These are phyloP conservation scores for Xenentodon cancila DNA, from an alignment of 2,797 vertebrate genomes.

Conservation along the genomic window DNA sequence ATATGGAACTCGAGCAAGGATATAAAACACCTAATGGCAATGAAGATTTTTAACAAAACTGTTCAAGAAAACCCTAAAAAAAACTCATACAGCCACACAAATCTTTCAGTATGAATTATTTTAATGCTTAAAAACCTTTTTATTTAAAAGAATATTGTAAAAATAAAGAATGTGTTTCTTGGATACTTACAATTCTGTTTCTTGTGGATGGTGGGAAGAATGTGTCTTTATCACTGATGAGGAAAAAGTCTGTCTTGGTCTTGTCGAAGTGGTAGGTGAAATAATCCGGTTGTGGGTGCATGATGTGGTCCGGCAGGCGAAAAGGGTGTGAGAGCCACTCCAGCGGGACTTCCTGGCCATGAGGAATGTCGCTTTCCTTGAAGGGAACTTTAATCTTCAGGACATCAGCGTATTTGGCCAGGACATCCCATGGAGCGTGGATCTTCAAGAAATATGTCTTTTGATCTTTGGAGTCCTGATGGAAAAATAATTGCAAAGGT, in stretches of 20 bases:
- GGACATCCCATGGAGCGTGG: conserved; percentile 93
- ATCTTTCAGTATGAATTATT: background rate
- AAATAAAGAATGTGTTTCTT: background rate
- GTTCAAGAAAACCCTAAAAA: background rate
- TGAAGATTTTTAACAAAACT: conserved; percentile 18
- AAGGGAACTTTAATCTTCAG: conserved; percentile 95
- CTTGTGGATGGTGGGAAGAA: conserved; percentile 91
- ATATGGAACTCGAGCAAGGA: conserved; percentile 91
- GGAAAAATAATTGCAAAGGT: background rate
- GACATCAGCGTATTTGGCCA: conserved; percentile 91
- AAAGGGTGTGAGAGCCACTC: conserved; percentile 83
- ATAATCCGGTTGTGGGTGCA: conserved; percentile 88
- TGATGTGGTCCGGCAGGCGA: conserved; percentile 85
- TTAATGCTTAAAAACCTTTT: too few relatives aligned
- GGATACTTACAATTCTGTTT: conserved; percentile 93
- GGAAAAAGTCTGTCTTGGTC: conserved; percentile 90
- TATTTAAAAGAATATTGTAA: too few relatives aligned
- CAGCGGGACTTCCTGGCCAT: conserved; percentile 71
- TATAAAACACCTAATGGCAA: conserved; percentile 90
- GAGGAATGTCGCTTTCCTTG: conserved; percentile 85
- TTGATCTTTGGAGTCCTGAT: conserved; percentile 92
- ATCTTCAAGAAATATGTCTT: conserved; percentile 95
- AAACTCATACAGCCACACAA: background rate
- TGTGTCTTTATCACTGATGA: conserved; percentile 86
- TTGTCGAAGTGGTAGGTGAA: conserved; percentile 93